Evolutionary conservation across 2,113 vertebrate genomes (phyloP).

Genomic region (Boleophthalmus pectinirostris): DNA sequence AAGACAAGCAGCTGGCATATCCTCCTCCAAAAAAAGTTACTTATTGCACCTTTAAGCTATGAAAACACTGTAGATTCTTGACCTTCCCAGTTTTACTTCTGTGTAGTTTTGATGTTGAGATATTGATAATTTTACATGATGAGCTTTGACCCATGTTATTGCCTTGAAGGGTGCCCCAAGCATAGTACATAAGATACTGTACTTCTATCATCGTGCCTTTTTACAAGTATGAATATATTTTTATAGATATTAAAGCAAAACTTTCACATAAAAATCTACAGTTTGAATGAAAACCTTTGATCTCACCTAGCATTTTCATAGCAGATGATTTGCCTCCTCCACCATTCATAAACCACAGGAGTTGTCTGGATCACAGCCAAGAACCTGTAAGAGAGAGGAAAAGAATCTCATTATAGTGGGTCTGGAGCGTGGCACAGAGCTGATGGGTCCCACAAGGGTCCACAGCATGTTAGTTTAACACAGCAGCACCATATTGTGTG

Average conservation of each 20-base stretch:
- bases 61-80: too few relatives aligned
- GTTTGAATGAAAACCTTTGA: slow-evolving; percentile 7
- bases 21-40: too few relatives aligned
- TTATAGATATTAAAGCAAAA: background rate
- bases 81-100: too few relatives aligned
- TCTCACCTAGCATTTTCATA: slow-evolving; percentile 16
- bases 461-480: slow-evolving; percentile 32
- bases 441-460: slow-evolving; percentile 29
- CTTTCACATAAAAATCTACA: background rate
- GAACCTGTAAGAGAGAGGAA: background rate
- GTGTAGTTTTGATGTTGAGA: too few relatives aligned
- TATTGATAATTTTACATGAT: too few relatives aligned
- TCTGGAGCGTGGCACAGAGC: slow-evolving; percentile 9
- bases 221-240: too few relatives aligned
- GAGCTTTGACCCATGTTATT: too few relatives aligned
- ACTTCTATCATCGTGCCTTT: too few relatives aligned
- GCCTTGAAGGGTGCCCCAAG: too few relatives aligned
- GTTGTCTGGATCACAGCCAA: slow-evolving; percentile 17
- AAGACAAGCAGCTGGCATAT: too few relatives aligned
- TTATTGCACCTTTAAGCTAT: too few relatives aligned
- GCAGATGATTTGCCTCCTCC: slow-evolving; percentile 10
- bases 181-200: too few relatives aligned
- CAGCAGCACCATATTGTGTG: slow-evolving; percentile 7
- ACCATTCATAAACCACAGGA: slow-evolving; percentile 18
- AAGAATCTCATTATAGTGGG: slow-evolving; percentile 26